Conservation (phyloP, 2,888 invertebrate genomes). For the Diarsia mendica region DNA sequence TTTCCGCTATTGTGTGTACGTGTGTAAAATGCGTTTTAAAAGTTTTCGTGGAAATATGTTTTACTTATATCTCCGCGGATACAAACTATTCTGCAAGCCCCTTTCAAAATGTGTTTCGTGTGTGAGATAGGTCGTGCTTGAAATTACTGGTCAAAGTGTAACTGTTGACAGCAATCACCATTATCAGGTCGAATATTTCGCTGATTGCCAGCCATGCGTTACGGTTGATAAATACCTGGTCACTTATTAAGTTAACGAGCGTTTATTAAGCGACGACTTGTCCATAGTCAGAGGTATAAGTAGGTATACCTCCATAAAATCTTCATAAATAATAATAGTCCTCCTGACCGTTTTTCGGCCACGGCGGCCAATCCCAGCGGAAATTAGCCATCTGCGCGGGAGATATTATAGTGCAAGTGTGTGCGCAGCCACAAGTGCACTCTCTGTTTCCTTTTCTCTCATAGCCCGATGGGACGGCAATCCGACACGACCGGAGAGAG, state of each 20-base stretch:
- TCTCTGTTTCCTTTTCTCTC: no score
- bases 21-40: no score
- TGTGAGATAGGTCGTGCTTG: no score
- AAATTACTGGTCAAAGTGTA: background rate
- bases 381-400: no score
- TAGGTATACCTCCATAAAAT: background rate
- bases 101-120: background rate
- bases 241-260: constrained; percentile 1
- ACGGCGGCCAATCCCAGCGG: no score
- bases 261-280: background rate
- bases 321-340: background rate
- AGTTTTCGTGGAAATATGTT: background rate
- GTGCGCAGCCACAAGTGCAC: no score
- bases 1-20: no score
- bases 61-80: background rate
- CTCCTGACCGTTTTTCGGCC: no score
- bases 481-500: no score
- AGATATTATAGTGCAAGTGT: no score
- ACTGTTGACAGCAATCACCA: background rate
- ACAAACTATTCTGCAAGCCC: background rate
- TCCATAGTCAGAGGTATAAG: background rate
- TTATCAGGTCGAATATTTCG: background rate
- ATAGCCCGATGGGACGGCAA: no score
- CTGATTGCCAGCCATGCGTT: constrained; percentile 3
- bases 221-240: background rate